Conservation (phyloP, 1,140 invertebrate species). For the Melitaea cinxia region DNA sequence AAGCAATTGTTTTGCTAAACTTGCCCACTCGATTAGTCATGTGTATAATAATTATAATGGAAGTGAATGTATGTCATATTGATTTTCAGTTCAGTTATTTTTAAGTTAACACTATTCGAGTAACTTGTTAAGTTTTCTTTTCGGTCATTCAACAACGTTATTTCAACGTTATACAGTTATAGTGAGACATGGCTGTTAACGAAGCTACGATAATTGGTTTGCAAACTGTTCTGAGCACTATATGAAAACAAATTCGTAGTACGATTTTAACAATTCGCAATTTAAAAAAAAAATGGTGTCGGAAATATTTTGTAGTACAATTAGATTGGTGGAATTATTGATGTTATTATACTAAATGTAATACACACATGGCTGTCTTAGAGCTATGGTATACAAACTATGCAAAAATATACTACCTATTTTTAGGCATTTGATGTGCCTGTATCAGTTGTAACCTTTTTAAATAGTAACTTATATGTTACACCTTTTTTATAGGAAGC, state of each 20-base stretch:
- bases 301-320: background rate
- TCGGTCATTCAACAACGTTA: conserved; percentile 21
- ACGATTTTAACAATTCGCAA: conserved; percentile 9
- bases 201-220: conserved; percentile 34
- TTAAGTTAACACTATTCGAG: conserved; percentile 36
- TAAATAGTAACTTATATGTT: too few relatives aligned
- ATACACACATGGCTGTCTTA: too few relatives aligned
- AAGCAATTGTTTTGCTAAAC: background rate
- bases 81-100: conserved; percentile 38
- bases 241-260: conserved; percentile 15
- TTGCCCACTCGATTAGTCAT: background rate
- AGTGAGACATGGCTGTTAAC: conserved; percentile 36
- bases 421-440: too few relatives aligned
- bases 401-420: too few relatives aligned
- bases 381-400: too few relatives aligned
- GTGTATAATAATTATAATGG: background rate
- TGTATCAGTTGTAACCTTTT: too few relatives aligned
- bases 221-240: conserved; percentile 27
- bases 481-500: too few relatives aligned
- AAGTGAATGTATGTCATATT: conserved; percentile 39
- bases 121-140: conserved; percentile 31
- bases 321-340: background rate
- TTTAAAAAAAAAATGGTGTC: background rate
- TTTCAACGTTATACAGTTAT: conserved; percentile 34
- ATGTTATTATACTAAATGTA: too few relatives aligned